phyloP scores from a whole-genome alignment of 92 coral and sea anemone genomes.

The Metridium senile region DNA sequence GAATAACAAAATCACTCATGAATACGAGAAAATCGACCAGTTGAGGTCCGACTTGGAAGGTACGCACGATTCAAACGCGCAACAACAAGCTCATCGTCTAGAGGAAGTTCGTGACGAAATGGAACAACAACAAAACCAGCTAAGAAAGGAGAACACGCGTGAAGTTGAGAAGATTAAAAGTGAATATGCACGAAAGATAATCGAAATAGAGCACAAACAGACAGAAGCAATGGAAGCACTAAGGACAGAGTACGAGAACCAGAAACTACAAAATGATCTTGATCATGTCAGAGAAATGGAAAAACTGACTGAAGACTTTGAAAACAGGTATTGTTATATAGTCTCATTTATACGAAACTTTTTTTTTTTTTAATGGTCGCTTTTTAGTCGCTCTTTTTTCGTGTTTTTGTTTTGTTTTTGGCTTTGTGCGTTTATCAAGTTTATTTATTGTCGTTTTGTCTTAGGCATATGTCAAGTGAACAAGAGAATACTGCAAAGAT shows the following conservation, averaged over 20 bases:
- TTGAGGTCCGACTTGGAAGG: conserved; percentile 78
- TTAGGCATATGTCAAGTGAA: conserved; percentile 78
- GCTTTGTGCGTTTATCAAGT: background rate
- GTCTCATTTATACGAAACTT: background rate
- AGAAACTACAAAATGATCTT: conserved; percentile 83
- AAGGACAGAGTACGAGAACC: conserved; percentile 77
- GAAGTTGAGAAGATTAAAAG: conserved; percentile 71
- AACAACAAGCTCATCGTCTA: conserved; percentile 81
- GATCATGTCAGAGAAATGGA: conserved; percentile 85
- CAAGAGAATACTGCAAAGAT: conserved; percentile 65
- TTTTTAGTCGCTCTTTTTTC: background rate
- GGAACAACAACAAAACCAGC: conserved; percentile 71
- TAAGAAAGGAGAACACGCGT: conserved; percentile 69
- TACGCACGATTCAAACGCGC: conserved; percentile 61
- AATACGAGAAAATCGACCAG: conserved; percentile 71
- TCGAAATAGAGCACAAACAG: conserved; percentile 63
- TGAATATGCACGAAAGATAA: conserved; percentile 64
- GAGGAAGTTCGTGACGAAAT: conserved; percentile 77
- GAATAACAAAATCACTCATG: conserved; percentile 76
- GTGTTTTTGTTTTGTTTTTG: background rate
- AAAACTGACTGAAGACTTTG: conserved; percentile 78
- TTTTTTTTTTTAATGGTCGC: background rate
- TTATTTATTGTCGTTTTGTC: background rate
- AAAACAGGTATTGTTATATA: conserved; percentile 66
- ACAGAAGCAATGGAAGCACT: conserved; percentile 67